Percentiles rank a stretch among this genome's conserved stretches.
Evolutionary conservation across 2,113 vertebrate species (phyloP).

Genomic region (Ibidorhyncha struthersii): DNA sequence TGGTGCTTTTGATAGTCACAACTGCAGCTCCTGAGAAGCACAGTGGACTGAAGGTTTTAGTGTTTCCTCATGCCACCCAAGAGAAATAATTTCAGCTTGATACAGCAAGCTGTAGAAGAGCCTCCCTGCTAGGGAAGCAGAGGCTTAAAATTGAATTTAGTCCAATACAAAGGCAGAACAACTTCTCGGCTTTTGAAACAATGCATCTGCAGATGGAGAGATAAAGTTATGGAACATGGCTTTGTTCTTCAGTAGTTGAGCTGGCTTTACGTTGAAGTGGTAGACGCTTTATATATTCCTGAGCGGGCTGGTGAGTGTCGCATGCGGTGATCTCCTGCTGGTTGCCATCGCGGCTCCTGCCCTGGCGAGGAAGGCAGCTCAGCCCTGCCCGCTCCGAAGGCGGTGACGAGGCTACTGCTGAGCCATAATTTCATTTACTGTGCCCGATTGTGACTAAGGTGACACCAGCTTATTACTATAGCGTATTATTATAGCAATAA

Average conservation of each 20-base stretch:
- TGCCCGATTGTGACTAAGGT: neutral
- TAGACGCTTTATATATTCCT: neutral
- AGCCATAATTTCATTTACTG: neutral
- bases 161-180: neutral
- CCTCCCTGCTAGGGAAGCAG: neutral
- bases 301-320: neutral
- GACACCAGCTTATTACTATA: neutral
- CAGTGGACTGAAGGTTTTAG: neutral
- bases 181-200: neutral
- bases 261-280: neutral
- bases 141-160: neutral
- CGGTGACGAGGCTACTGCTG: accelerated
- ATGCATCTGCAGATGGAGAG: neutral
- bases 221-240: accelerated
- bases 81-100: neutral
- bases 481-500: neutral
- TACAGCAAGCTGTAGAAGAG: neutral
- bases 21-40: neutral
- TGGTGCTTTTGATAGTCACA: neutral
- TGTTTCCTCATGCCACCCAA: neutral
- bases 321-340: neutral
- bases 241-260: neutral
- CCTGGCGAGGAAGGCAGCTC: no score
- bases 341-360: neutral
- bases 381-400: neutral